phyloP scores from a whole-genome alignment of 2,113 vertebrate genomes.

The Cyphomyrus discorhynchus region DNA sequence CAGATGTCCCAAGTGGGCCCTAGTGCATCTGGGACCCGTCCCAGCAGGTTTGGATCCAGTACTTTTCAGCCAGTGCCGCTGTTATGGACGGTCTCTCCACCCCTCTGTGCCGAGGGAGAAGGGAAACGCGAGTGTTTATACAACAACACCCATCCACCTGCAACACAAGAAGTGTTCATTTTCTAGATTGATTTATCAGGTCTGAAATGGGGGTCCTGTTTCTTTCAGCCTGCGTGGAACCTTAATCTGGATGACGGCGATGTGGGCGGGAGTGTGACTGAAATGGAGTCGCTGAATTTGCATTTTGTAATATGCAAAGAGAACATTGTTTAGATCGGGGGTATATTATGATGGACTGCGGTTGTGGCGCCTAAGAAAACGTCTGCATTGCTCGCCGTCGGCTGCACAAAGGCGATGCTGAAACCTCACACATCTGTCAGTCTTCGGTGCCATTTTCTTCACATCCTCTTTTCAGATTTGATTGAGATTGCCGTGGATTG shows the following conservation, averaged over 20 bases:
- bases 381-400: too few relatives aligned
- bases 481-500: neutral
- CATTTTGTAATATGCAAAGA: neutral
- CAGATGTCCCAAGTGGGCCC: neutral
- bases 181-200: neutral
- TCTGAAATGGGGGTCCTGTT: neutral
- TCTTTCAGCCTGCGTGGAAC: neutral
- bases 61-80: neutral
- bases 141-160: neutral
- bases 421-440: neutral
- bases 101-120: neutral
- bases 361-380: too few relatives aligned
- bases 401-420: neutral
- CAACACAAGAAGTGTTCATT: neutral
- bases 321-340: neutral
- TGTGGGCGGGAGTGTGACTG: neutral
- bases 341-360: neutral
- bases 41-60: neutral
- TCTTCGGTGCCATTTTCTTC: neutral
- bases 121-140: neutral
- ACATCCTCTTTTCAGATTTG: neutral
- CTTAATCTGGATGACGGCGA: neutral
- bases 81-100: neutral
- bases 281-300: neutral
- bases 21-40: neutral